Base-by-base conservation (phyloP, 2,888 invertebrate species). In the Melangyna quadrimaculata region DNA sequence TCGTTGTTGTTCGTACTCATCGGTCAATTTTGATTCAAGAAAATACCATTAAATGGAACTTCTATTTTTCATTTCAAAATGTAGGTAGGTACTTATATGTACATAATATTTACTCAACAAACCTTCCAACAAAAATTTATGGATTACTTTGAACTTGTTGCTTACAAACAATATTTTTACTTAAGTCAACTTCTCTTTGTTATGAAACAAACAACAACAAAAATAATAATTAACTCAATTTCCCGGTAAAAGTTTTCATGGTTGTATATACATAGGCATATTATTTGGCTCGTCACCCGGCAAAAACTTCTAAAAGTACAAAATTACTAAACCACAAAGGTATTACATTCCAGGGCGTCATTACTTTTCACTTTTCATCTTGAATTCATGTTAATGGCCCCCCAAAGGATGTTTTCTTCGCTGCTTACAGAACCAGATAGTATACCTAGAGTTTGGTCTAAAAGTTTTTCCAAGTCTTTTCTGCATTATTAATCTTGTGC, bases 311-410 rank as follows among this genome's bases (percentile, higher is more conserved):
- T 27, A 69, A 12, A 32, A 86, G n/a, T n/a, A 29, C 78, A 57
- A 86, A 81, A 81, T 73, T 81, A 65, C 65, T 78, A 61, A 70
- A 73, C 72, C 73, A 53, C 65, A 63, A 78, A 81, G 51, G 24
- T 61, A 71, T 40, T 63, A 45, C 48, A 77, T 81, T 72, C 22
- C 24, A 77, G 61, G 51, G 72, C 35, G 73, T 81, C 86, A 86
- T 86, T 86, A 81, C 86, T 86, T 86, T 86, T 86, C 86, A 86
- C 81, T 86, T 81, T 86, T 86, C 81, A 86, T 86, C 77, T 70
- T 19, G 63, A 81, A 77, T 86, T 86, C 86, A 86, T 70, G 77
- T 77, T 86, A 86, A 81, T 86, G 69, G 81, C 57, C 73, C 67
- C 86, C 80, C 84, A 67, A 84, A 69, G 84, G 79, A 75, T 40